Conservation (phyloP, 2,797 vertebrate genomes). For the Acipenser oxyrinchus region DNA sequence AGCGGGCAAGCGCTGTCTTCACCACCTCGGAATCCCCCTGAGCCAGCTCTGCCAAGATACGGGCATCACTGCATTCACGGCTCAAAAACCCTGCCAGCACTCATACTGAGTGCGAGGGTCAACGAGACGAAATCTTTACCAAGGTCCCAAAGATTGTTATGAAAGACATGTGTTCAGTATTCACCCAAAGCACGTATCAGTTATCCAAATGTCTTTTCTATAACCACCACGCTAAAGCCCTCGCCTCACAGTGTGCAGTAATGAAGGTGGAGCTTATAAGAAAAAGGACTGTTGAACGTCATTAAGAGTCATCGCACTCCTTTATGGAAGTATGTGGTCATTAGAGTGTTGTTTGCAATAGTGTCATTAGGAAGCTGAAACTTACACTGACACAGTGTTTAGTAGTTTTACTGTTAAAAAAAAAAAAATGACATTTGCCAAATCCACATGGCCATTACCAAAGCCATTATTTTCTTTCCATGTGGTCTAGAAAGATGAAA, state of each 20-base stretch:
- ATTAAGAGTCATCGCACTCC: constrained; percentile 2
- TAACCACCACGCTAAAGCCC: too few relatives aligned
- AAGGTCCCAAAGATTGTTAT: too few relatives aligned
- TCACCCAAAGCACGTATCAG: too few relatives aligned
- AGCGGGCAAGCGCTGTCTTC: constrained; percentile 34
- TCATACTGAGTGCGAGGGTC: too few relatives aligned
- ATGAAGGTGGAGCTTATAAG: too few relatives aligned
- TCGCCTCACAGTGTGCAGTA: too few relatives aligned
- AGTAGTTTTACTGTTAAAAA: not conserved
- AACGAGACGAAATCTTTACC: too few relatives aligned
- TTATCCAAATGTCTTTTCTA: too few relatives aligned
- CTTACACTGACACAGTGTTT: not conserved
- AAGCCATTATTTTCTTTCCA: constrained; percentile 15
- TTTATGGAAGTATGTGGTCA: not conserved
- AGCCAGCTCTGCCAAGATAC: constrained; percentile 12
- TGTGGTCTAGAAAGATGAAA: constrained; percentile 17
- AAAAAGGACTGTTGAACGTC: not conserved
- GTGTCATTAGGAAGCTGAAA: constrained; percentile 4
- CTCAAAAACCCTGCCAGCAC: too few relatives aligned
- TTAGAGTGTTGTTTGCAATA: not conserved
- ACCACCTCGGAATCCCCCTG: constrained; percentile 34
- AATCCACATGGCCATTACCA: constrained; percentile 15
- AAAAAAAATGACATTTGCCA: constrained; percentile 10
- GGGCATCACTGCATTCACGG: too few relatives aligned
- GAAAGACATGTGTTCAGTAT: too few relatives aligned